Evolutionary conservation across 2,888 invertebrate species (phyloP), one percentile per base, ranked within the genome.

Genomic region (Octonoba sinensis): DNA sequence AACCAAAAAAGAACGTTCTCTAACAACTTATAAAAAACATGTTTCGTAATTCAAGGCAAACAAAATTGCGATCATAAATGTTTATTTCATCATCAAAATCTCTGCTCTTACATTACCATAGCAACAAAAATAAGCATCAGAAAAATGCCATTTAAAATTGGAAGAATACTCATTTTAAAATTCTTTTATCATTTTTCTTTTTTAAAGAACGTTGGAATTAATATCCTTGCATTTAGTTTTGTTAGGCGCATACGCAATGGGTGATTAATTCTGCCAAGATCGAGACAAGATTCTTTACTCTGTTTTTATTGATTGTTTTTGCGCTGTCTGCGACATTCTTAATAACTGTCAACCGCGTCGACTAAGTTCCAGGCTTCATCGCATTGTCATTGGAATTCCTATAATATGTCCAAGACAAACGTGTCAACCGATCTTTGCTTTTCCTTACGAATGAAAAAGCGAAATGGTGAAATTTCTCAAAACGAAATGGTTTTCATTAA

Each of bases 291-390:
- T 22, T 18, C 56, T 73, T 44, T 20, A 44, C 69, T 51, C n/a
- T 60, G 67, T 46, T 15, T 11, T 36, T 36, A 36, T 36, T 59
- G 18, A 44, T 16, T 27, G 36, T 18, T 36, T 13, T 47, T 24
- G 1, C 46, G 16, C n/a, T 51, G 49, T 49, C 51, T 62, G 49
- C 27, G 60, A 46, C 67, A 75, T 75, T 75, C 75, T 69, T 75
- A 75, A 75, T 75, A 75, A 75, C 75, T 75, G 75, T 75, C 75
- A 75, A 46, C 70, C 36, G 3, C 36, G 36, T 11, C 36, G 36
- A 36, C 36, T 36, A 36, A 36, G 36, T 36, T 36, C 36, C 36
- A 36, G 36, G 36, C 36, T 36, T 36, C 36, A 36, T 36, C 36
- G 36, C 36, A 36, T 36, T 36, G 36, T 36, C 36, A 36, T 36